Evolutionary conservation across 2,113 vertebrate species (phyloP).

Genomic region (Alectura lathami): DNA sequence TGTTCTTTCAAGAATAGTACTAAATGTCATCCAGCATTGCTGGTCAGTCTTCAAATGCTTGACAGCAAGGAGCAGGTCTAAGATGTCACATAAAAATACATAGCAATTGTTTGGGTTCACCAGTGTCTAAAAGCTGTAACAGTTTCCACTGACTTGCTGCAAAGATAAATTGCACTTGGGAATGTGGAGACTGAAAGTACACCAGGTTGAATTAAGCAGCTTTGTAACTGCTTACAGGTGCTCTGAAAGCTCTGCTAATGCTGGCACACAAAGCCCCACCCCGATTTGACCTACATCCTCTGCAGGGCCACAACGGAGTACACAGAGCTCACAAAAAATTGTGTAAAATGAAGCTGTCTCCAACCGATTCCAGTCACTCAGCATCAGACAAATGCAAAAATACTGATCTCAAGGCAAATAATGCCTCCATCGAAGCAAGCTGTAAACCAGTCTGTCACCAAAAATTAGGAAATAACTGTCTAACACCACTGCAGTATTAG

Average conservation of each 20-base stretch:
- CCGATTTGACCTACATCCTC: constrained; percentile 12
- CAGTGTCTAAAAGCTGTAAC: not conserved
- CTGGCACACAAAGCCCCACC: not conserved
- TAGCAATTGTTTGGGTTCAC: not conserved
- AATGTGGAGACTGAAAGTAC: not conserved
- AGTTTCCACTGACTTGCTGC: not conserved
- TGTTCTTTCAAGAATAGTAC: not conserved
- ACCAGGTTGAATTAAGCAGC: constrained; percentile 24
- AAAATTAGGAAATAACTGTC: too few relatives aligned
- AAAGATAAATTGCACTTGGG: not conserved
- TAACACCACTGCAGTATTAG: too few relatives aligned
- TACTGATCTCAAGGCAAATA: not conserved
- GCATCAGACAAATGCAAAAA: not conserved
- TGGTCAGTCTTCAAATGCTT: not conserved
- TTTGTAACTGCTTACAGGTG: constrained; percentile 21
- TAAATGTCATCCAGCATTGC: not conserved
- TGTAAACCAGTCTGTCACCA: not conserved
- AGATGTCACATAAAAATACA: not conserved
- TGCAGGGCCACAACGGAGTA: not conserved
- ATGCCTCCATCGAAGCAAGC: not conserved
- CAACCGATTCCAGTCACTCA: not conserved
- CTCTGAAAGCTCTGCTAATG: constrained; percentile 41
- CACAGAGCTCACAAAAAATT: not conserved
- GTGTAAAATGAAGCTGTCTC: not conserved
- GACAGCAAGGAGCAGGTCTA: not conserved